phyloP scores from a whole-genome alignment of 2,888 invertebrate species.

The Archaeoteleia sp. region DNA sequence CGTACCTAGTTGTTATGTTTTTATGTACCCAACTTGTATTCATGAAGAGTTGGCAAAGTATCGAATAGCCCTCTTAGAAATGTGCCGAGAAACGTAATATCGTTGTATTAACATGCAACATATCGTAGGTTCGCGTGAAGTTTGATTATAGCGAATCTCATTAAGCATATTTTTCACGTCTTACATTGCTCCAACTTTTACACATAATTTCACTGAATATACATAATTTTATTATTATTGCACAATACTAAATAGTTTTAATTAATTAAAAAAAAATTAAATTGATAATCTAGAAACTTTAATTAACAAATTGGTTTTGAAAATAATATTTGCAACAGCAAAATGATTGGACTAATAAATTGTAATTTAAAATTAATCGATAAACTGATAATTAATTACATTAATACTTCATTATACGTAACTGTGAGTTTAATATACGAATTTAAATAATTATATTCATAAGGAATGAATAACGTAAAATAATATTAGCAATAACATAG shows the following conservation, averaged over 20 bases:
- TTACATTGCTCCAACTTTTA: constrained; percentile 5
- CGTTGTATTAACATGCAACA: constrained; percentile 25
- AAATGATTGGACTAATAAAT: too few relatives aligned
- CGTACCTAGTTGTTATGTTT: constrained; percentile 3
- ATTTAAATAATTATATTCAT: too few relatives aligned
- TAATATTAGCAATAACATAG: too few relatives aligned
- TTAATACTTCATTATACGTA: too few relatives aligned
- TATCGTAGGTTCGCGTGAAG: constrained; percentile 14
- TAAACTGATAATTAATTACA: too few relatives aligned
- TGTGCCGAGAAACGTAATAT: constrained; percentile 18
- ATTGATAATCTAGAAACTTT: too few relatives aligned
- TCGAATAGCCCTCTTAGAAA: constrained; percentile 23
- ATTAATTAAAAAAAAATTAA: too few relatives aligned
- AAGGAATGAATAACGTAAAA: too few relatives aligned
- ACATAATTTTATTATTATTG: background rate
- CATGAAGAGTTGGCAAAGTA: constrained; percentile 18
- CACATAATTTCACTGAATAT: constrained; percentile 1
- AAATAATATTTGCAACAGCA: too few relatives aligned
- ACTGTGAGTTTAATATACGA: too few relatives aligned
- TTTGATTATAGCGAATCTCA: constrained; percentile 22
- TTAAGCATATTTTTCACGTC: constrained; percentile 11
- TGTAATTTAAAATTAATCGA: too few relatives aligned
- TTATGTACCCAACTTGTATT: constrained; percentile 14
- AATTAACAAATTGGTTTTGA: too few relatives aligned
- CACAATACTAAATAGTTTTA: constrained; percentile 3